Percentiles rank a stretch among this genome's conserved stretches.
phyloP scores from a whole-genome alignment of 1,140 invertebrate species.

The Drosophila simulans region DNA sequence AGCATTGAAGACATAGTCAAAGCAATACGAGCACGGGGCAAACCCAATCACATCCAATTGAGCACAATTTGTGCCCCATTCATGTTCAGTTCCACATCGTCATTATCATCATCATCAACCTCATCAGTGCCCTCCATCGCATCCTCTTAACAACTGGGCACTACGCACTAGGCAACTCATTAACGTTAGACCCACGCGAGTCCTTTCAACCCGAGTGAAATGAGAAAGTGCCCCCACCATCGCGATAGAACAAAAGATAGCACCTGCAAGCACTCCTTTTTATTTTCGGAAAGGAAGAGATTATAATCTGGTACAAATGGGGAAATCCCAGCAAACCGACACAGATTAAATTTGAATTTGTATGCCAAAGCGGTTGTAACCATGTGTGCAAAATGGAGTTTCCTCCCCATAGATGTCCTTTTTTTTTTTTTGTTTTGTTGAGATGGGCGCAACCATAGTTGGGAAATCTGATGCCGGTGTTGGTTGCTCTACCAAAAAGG shows the following conservation, averaged over 20 bases:
- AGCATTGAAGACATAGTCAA: constrained; percentile 9
- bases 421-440: background rate
- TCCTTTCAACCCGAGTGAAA: constrained; percentile 29
- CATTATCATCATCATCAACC: constrained; percentile 9
- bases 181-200: constrained; percentile 49
- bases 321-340: constrained; percentile 76
- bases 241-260: constrained; percentile 57
- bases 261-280: constrained; percentile 4
- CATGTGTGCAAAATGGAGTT: constrained; percentile 69
- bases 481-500: constrained; percentile 47
- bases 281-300: constrained; percentile 21
- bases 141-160: background rate
- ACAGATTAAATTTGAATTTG: constrained; percentile 80
- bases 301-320: constrained; percentile 79
- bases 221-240: constrained; percentile 47
- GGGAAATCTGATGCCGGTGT: constrained; percentile 30
- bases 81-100: constrained; percentile 43
- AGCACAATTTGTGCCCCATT: constrained; percentile 51
- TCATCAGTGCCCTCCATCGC: constrained; percentile 1
- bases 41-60: constrained; percentile 53
- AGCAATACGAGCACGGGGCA: constrained; percentile 12
- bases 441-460: constrained; percentile 47
- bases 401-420: constrained; percentile 28
- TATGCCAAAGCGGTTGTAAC: constrained; percentile 60
- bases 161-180: constrained; percentile 67